phyloP scores from a whole-genome alignment of 2,797 vertebrate species.

The Tadarida brasiliensis region DNA sequence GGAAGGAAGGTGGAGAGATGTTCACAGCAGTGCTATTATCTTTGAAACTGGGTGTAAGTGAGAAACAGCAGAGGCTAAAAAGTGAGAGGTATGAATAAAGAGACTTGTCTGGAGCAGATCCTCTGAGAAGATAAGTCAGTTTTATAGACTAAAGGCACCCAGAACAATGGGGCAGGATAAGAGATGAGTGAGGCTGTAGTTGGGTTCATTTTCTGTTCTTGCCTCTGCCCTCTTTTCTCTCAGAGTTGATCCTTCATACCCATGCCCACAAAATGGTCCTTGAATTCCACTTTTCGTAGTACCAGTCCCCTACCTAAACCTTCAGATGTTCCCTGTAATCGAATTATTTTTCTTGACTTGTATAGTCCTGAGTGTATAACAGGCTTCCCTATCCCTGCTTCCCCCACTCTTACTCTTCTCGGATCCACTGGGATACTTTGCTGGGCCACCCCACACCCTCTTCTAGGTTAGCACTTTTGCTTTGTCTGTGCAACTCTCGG shows the following conservation, averaged over 20 bases:
- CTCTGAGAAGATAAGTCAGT: neutral
- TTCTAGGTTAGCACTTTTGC: neutral
- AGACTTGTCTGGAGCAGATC: neutral
- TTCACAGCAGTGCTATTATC: neutral
- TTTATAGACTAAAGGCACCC: neutral
- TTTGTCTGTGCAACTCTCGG: neutral
- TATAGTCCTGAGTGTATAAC: neutral
- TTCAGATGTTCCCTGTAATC: neutral
- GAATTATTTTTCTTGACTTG: neutral
- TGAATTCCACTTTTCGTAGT: neutral
- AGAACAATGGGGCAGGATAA: neutral
- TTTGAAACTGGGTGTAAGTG: neutral
- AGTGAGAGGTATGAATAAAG: neutral
- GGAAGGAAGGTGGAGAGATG: neutral
- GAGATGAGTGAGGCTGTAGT: neutral
- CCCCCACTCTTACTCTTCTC: no score
- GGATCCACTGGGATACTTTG: no score
- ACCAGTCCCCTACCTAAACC: neutral
- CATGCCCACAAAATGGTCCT: neutral
- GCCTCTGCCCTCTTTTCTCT: neutral
- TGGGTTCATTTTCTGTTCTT: neutral
- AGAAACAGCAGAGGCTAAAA: neutral
- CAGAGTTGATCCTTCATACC: neutral
- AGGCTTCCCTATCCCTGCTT: neutral
- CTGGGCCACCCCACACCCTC: rapidly evolving